Base-by-base conservation (phyloP, 2,113 vertebrate genomes). In the Equus przewalskii region DNA sequence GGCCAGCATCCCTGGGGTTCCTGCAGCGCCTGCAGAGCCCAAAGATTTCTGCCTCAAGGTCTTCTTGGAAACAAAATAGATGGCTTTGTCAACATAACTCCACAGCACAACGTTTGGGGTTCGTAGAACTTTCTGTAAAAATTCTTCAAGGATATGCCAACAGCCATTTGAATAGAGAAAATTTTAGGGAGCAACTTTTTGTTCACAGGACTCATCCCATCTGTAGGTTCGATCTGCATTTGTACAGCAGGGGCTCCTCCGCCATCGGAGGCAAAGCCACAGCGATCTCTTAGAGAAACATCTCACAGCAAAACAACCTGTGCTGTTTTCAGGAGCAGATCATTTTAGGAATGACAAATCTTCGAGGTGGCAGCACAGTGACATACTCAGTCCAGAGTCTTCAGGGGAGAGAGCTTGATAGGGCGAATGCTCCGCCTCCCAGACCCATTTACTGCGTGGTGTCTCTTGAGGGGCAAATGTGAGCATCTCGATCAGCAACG, bases 131-230 rank as follows among this genome's bases (percentile, higher is more conserved):
- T 84, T 88, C 64, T 91, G 83, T 78, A 70, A 58, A 75, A 89
- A 36, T 46, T 58, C 56, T 88, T 96, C 89, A 83, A 80, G 64
- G 41, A 85, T 54, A 54, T 80, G 46, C 95, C 84, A 97, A 70
- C 19, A 94, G 22, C 46, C 26, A 56, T 54, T 30, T 10, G 15
- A 72, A 73, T 41, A 51, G 11, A 86, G 86, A 91, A 87, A 60
- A 75, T 41, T 94, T 89, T 49, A 91, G n/a, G 19, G 19, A 96
- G 24, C 41, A 44, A 4, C 19, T 28, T 78, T 89, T 81, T 80
- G 28, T 80, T 90, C 18, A 8, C 51, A 82, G 44, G 46, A 60
- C 82, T 72, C 54, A 62, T 91, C 60, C 41, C 46, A 41, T 1
- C 1, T 2, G 6, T 58, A 28, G 18, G 7, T 28, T 72, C 3